Base-by-base conservation (phyloP, 1,140 invertebrate species). In the Apis florea region DNA sequence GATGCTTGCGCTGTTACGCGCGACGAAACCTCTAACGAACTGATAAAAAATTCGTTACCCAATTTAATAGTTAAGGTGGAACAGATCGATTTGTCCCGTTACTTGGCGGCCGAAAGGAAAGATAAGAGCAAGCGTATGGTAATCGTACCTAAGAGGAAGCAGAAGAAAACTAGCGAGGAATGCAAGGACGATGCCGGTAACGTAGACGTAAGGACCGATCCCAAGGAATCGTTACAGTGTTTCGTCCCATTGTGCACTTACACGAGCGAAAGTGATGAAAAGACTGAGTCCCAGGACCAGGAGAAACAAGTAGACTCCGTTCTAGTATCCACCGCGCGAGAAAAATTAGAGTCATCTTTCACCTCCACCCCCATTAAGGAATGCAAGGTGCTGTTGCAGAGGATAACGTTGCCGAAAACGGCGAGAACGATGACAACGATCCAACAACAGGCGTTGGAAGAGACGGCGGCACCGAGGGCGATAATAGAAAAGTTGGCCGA, bases 401-500 rank as follows among this genome's bases (percentile, higher is more conserved):
- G 85, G 40, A 64, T 88, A 2, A 77, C 12, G 0, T 58, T 12
- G 24, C 69, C 13, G n/a, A 56, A 13, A 0, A 9, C 9, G 51
- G 49, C 0, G 1, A 68, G 8, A 10, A 31, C 26, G 2, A n/a
- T 2, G 5, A 13, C 17, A 4, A 13, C 17, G 6, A 2, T 11
- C n/a, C n/a, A n/a, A n/a, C n/a, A n/a, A 1, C 47, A 71, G 19
- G 64, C n/a, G 13, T 19, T 67, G 31, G 73, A 85, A 1, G 85
- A 81, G 40, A 59, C 68, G 9, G 15, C 68, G 9, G 15, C 61
- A 12, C 51, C 74, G 10, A 83, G 70, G 21, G 71, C 81, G 0
- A 53, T 89, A 4, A 86, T 90, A 10, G 84, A 90, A 59, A 90
- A 91, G 63, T 51, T 90, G 2, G 70, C 71, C 19, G 83, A 83